A percentile compares a stretch with the other conserved stretches of the same genome.
phyloP scores from a whole-genome alignment of 1,140 invertebrate species.

The Nymphalis io region DNA sequence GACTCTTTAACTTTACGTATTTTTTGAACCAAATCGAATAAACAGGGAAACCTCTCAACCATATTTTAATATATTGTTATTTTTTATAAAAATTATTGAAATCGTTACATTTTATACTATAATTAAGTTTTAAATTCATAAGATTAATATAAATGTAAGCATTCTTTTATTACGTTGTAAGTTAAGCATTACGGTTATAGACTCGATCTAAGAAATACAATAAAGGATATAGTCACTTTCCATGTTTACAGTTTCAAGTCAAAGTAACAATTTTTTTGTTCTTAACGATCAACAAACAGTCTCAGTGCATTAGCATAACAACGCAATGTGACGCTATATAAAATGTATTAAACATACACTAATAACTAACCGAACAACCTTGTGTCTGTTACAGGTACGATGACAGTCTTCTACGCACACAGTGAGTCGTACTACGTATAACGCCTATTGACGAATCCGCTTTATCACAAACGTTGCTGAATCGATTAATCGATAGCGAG shows the following conservation, averaged over 20 bases:
- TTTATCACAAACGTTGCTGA: constrained; percentile 5
- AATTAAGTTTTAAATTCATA: no score
- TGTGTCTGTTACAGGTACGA: constrained; percentile 72
- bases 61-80: no score
- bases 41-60: no score
- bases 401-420: constrained; percentile 65
- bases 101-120: no score
- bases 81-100: no score
- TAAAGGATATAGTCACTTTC: constrained; percentile 2
- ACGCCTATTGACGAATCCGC: constrained; percentile 52
- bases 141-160: no score
- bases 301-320: constrained; percentile 33
- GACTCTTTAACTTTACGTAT: no score
- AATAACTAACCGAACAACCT: constrained; percentile 35
- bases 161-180: no score
- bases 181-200: no score
- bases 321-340: constrained; percentile 31
- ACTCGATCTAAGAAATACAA: neutral
- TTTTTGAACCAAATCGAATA: no score
- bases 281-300: constrained; percentile 7
- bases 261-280: neutral
- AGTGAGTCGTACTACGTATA: constrained; percentile 65
- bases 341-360: constrained; percentile 22
- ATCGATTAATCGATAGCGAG: constrained; percentile 15
- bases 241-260: neutral